A percentile compares a stretch with the other conserved stretches of the same genome.
Evolutionary conservation across 2,888 invertebrate genomes (phyloP).

Genomic region (Dermolepida albohirtum): DNA sequence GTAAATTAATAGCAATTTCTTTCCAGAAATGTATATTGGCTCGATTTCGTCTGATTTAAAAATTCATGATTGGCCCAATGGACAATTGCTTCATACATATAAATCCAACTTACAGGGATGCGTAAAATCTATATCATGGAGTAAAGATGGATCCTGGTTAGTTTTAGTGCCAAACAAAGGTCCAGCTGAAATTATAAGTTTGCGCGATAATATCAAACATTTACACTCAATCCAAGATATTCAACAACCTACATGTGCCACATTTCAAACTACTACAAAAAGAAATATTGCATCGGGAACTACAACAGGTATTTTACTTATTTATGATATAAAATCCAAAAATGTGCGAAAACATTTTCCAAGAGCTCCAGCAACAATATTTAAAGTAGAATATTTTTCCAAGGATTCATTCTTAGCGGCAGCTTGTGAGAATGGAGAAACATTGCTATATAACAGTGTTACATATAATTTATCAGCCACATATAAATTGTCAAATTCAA

Average conservation of each 20-base stretch:
- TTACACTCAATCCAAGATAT: slow-evolving; percentile 59
- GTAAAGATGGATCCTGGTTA: slow-evolving; percentile 62
- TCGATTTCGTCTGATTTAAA: slow-evolving; percentile 70
- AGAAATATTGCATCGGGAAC: slow-evolving; percentile 59
- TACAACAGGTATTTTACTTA: slow-evolving; percentile 57
- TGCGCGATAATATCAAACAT: slow-evolving; percentile 58
- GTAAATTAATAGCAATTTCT: neutral
- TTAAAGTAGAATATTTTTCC: slow-evolving; percentile 57
- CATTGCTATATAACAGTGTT: slow-evolving; percentile 58
- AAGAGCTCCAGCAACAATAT: slow-evolving; percentile 53
- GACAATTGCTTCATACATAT: slow-evolving; percentile 69
- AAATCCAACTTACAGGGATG: slow-evolving; percentile 55
- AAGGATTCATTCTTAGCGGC: slow-evolving; percentile 61
- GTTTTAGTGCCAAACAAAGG: slow-evolving; percentile 60
- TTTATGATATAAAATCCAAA: slow-evolving; percentile 61
- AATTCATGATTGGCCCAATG: slow-evolving; percentile 69
- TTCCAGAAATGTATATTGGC: slow-evolving; percentile 67
- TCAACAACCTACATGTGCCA: slow-evolving; percentile 60
- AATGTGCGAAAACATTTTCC: slow-evolving; percentile 58
- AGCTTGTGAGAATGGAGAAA: slow-evolving; percentile 59
- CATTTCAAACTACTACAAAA: slow-evolving; percentile 61
- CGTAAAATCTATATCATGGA: slow-evolving; percentile 60
- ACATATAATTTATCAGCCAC: slow-evolving; percentile 55
- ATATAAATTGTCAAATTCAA: slow-evolving; percentile 59
- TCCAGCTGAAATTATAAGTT: slow-evolving; percentile 59